Conservation (phyloP, 2,888 invertebrate species). For the Cerastis leucographa region DNA sequence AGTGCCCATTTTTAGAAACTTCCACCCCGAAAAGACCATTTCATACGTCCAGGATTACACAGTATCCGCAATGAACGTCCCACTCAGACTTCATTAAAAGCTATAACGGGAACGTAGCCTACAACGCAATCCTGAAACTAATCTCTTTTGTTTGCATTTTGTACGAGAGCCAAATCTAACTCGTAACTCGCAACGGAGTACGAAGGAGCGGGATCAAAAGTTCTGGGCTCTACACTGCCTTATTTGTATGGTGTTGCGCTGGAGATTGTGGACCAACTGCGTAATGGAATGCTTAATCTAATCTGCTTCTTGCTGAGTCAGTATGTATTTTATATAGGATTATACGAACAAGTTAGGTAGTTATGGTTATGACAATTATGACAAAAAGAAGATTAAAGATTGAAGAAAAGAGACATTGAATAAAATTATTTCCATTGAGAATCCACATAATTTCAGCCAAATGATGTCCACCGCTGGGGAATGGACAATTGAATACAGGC, state of each 20-base stretch:
- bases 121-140: conserved; percentile 81
- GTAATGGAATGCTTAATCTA: conserved; percentile 60
- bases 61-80: conserved; percentile 64
- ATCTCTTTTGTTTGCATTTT: conserved; percentile 85
- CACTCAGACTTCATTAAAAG: conserved; percentile 78
- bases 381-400: no score
- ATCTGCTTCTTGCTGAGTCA: conserved; percentile 43
- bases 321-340: conserved; percentile 22
- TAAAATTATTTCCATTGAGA: not conserved
- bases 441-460: not conserved
- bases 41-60: conserved; percentile 67
- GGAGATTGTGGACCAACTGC: conserved; percentile 50
- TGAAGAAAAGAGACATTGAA: not conserved
- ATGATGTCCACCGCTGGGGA: not conserved
- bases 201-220: conserved; percentile 73
- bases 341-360: conserved; percentile 24
- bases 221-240: conserved; percentile 62
- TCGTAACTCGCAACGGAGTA: conserved; percentile 78
- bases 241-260: conserved; percentile 48
- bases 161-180: conserved; percentile 77
- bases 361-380: conserved; percentile 19
- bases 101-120: conserved; percentile 74
- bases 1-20: conserved; percentile 72
- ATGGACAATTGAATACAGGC: not conserved
- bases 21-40: conserved; percentile 62